These are phyloP conservation scores for Drosophila melanica DNA, from an alignment of 1,140 invertebrate genomes.

Conservation along the genomic window DNA sequence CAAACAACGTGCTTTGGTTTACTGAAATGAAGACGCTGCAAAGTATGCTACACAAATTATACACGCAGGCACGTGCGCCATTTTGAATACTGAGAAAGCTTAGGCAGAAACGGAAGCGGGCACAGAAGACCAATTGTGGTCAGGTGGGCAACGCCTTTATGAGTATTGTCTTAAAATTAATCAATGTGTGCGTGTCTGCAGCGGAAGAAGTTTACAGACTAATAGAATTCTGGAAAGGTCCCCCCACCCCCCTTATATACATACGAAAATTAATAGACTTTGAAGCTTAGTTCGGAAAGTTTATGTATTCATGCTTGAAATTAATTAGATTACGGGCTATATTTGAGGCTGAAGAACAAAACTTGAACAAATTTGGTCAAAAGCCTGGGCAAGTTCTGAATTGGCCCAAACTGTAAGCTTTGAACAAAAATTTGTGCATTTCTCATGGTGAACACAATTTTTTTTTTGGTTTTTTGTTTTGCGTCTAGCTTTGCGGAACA, in stretches of 20 bases:
- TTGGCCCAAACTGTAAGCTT: neutral
- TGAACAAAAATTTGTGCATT: neutral
- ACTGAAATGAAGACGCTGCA: slow-evolving; percentile 46
- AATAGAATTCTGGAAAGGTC: slow-evolving; percentile 54
- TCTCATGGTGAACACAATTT: neutral
- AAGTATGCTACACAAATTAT: slow-evolving; percentile 69
- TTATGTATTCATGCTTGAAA: slow-evolving; percentile 54
- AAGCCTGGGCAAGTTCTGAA: neutral
- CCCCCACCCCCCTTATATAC: neutral
- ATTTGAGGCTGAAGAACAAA: slow-evolving; percentile 30
- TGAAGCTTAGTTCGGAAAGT: slow-evolving; percentile 44
- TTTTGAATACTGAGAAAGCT: slow-evolving; percentile 46
- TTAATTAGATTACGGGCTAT: slow-evolving; percentile 74
- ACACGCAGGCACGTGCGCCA: slow-evolving; percentile 59
- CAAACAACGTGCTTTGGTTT: slow-evolving; percentile 61
- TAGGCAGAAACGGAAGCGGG: neutral
- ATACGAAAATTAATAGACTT: slow-evolving; percentile 45
- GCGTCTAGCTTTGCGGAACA: neutral
- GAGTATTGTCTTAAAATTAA: slow-evolving; percentile 82
- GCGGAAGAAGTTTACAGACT: slow-evolving; percentile 48
- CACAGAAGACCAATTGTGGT: slow-evolving; percentile 26
- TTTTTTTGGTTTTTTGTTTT: neutral
- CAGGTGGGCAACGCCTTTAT: slow-evolving; percentile 64
- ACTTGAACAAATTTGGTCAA: slow-evolving; percentile 21
- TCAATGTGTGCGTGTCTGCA: slow-evolving; percentile 68